phyloP scores from a whole-genome alignment of 1,140 invertebrate species.

The Brachionus asplanchnoidis region DNA sequence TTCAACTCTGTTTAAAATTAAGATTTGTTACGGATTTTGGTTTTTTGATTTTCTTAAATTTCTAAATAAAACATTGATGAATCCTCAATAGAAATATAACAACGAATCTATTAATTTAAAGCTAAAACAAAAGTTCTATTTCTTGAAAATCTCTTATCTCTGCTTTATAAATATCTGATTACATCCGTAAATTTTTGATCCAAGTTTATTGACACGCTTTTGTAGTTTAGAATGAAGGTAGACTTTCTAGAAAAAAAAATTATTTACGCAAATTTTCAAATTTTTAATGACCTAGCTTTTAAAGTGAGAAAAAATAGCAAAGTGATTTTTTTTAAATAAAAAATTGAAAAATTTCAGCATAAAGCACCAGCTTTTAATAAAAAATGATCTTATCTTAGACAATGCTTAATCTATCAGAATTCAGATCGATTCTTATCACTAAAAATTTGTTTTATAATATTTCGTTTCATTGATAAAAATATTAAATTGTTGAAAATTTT shows the following conservation, averaged over 20 bases:
- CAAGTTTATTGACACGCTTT: background rate
- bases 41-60: background rate
- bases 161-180: background rate
- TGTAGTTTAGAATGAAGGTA: background rate
- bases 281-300: background rate
- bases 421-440: background rate
- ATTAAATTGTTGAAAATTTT: background rate
- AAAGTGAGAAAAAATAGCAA: background rate
- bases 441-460: background rate
- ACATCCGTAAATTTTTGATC: background rate
- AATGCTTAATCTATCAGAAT: background rate
- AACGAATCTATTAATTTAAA: background rate
- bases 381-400: too few species aligned
- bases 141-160: background rate
- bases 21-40: background rate
- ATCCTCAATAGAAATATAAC: background rate
- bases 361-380: background rate
- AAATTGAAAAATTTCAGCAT: background rate
- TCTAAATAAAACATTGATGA: background rate
- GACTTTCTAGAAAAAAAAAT: background rate
- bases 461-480: background rate
- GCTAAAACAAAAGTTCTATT: background rate
- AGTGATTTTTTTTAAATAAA: background rate
- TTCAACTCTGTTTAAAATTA: background rate
- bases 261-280: background rate